These are phyloP conservation scores for Rotaria magnacalcarata DNA, from an alignment of 2,888 invertebrate species.

Conservation along the genomic window DNA sequence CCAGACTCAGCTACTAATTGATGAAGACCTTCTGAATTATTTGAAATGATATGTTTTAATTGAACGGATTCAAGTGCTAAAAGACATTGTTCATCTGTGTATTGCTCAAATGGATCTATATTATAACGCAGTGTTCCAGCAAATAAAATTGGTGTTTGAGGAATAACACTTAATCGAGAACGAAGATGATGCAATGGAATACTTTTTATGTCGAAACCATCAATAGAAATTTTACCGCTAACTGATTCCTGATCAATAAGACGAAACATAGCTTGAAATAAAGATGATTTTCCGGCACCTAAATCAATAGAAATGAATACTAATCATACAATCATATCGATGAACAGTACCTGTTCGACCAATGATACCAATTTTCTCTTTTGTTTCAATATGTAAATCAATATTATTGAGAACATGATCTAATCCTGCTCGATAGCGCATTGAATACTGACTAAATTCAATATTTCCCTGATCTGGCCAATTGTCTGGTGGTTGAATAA, in stretches of 20 bases:
- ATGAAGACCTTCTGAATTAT: slow-evolving; percentile 52
- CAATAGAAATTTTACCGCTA: slow-evolving; percentile 75
- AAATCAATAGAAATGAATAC: background rate
- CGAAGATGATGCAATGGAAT: slow-evolving; percentile 75
- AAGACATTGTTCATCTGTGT: slow-evolving; percentile 54
- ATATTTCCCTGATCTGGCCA: slow-evolving; percentile 60
- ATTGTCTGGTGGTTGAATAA: slow-evolving; percentile 54
- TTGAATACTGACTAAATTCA: slow-evolving; percentile 57
- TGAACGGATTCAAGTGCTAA: slow-evolving; percentile 54
- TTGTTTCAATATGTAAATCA: slow-evolving; percentile 57
- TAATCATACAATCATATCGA: slow-evolving; percentile 65
- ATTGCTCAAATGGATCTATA: slow-evolving; percentile 55
- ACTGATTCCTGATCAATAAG: slow-evolving; percentile 66
- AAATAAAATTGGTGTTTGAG: slow-evolving; percentile 61
- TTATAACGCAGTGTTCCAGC: slow-evolving; percentile 55
- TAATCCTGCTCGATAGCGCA: slow-evolving; percentile 67
- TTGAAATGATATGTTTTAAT: slow-evolving; percentile 50
- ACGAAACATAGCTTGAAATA: slow-evolving; percentile 74
- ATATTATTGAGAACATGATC: slow-evolving; percentile 69
- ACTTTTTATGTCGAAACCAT: slow-evolving; percentile 64
- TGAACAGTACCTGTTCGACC: slow-evolving; percentile 59
- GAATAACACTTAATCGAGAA: slow-evolving; percentile 79
- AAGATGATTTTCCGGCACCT: slow-evolving; percentile 64
- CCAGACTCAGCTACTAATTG: slow-evolving; percentile 53
- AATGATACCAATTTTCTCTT: slow-evolving; percentile 68